These are phyloP conservation scores for Hoplodrina ambigua DNA, from an alignment of 2,888 invertebrate genomes.

Conservation along the genomic window DNA sequence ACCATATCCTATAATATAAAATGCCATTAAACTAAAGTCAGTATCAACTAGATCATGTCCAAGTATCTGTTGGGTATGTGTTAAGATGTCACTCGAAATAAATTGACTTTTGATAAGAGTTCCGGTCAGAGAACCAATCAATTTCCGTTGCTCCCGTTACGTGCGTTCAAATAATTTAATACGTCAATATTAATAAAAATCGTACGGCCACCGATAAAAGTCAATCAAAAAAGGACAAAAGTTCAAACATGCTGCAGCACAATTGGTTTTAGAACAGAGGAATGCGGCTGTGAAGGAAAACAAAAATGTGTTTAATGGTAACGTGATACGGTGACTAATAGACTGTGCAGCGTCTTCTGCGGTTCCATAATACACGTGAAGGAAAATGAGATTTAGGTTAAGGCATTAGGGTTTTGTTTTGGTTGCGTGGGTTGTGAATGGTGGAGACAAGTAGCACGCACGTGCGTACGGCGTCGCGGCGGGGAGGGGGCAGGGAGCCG, in stretches of 20 bases:
- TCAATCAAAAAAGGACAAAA: constrained; percentile 88
- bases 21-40: constrained; percentile 14
- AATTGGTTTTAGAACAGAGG: constrained; percentile 78
- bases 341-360: constrained; percentile 74
- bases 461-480: constrained; percentile 80
- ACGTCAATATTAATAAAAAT: constrained; percentile 78
- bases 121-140: constrained; percentile 56
- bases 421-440: constrained; percentile 71
- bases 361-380: constrained; percentile 47
- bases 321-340: constrained; percentile 84
- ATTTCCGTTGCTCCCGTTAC: constrained; percentile 54
- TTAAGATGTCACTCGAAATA: constrained; percentile 46
- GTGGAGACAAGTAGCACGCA: constrained; percentile 83
- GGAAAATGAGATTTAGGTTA: constrained; percentile 74
- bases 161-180: constrained; percentile 61
- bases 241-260: constrained; percentile 86
- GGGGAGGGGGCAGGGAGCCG: constrained; percentile 66
- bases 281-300: constrained; percentile 78
- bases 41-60: constrained; percentile 10
- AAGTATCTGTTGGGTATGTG: constrained; percentile 11
- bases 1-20: not conserved
- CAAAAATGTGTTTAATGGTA: constrained; percentile 83
- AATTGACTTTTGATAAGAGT: constrained; percentile 55
- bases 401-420: constrained; percentile 76
- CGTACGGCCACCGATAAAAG: constrained; percentile 81